Evolutionary conservation across 2,888 invertebrate genomes (phyloP).

Genomic region (Megastigmus dorsalis): DNA sequence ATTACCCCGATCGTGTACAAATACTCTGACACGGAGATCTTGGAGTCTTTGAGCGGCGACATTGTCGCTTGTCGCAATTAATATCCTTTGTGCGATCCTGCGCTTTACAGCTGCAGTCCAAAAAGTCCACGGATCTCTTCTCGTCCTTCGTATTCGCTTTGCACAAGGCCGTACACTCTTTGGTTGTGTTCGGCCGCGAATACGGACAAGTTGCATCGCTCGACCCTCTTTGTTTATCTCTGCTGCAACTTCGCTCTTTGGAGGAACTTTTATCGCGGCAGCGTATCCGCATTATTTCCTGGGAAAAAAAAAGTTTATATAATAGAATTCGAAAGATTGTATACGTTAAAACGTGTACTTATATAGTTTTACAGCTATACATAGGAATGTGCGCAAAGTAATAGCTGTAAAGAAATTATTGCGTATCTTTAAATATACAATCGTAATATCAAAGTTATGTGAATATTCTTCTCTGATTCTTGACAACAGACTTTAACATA

Average conservation of each 20-base stretch:
- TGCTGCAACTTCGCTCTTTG: slow-evolving; percentile 17
- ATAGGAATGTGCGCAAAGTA: too few species aligned
- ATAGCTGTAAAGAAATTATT: too few species aligned
- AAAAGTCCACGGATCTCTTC: neutral
- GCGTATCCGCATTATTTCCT: slow-evolving; percentile 37
- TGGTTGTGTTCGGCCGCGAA: neutral
- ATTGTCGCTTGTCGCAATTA: neutral
- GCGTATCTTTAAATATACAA: too few species aligned
- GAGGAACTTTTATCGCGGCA: slow-evolving; percentile 32
- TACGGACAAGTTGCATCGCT: slow-evolving; percentile 19
- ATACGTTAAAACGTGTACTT: too few species aligned
- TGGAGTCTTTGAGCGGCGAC: neutral
- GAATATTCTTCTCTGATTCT: too few species aligned
- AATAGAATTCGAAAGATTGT: too few species aligned
- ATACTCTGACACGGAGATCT: neutral
- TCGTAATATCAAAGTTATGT: too few species aligned
- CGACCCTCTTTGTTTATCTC: neutral
- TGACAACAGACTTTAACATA: too few species aligned
- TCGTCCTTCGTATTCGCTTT: slow-evolving; percentile 7
- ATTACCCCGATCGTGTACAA: slow-evolving; percentile 31
- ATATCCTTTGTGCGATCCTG: slow-evolving; percentile 13
- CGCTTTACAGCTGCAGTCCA: neutral
- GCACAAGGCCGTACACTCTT: too few species aligned
- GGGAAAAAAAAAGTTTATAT: neutral
- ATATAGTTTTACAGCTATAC: too few species aligned